Base-by-base conservation (phyloP, 2,797 vertebrate genomes). In the Poecilia gillii region DNA sequence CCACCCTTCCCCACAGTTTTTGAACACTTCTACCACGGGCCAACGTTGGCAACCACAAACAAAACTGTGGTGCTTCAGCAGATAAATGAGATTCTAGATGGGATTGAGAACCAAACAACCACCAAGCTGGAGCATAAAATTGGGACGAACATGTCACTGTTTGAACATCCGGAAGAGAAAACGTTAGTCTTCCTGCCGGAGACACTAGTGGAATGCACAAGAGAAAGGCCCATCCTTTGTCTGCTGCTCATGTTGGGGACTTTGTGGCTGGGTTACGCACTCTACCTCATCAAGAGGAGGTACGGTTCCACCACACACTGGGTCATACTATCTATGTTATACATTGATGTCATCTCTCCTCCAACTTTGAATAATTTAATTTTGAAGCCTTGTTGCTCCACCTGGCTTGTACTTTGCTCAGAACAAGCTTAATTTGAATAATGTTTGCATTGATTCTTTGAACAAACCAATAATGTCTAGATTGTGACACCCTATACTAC, bases 211-310 rank as follows among this genome's bases (percentile, higher is more conserved):
- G 74, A 94, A 12, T 94, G 96, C 8, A 95, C 96, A 3, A 96
- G 96, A 57, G 98, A 97, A 59, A 95, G 94, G 0, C 97, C 97
- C 0, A 91, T 99, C 81, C 96, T 99, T 80, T 99, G 97, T 81
- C 96, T 99, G 78, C 95, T 98, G 88, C 90, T 99, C 85, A 99
- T 98, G 97, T 68, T 98, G 91, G 97, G 97, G 77, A 99, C 97
- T 0, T 80, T 98, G 68, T 98, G 98, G 97, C 94, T 99, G 11
- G 96, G 97, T 39, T 97, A 98, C 77, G 95, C 96, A 0, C 96
- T 98, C 88, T 98, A 98, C 88, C 96, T 98, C 85, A 97, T 98
- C 88, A 99, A 97, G 92, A 97, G 95, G 89, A 98, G 97, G 98
- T 98, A 79, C n/a, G n/a, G n/a, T 43, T 88, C 0, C 46, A 11